A percentile compares a stretch with the other conserved stretches of the same genome.
Conservation (phyloP, 2,113 vertebrate genomes). For the Zapus hudsonius region DNA sequence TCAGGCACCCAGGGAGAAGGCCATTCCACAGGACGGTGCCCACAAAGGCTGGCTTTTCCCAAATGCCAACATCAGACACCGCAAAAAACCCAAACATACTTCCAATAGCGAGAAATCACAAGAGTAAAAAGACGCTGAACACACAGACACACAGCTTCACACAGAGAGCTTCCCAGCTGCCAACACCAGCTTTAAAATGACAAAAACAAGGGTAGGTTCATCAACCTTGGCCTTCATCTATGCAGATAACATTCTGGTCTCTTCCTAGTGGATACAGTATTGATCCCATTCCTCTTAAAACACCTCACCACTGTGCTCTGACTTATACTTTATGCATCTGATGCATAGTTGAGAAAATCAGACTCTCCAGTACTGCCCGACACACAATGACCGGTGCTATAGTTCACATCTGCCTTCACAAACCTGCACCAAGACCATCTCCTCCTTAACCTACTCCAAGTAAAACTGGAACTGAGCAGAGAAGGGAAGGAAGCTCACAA, state of each 20-base stretch:
- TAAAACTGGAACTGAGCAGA: slow-evolving; percentile 75
- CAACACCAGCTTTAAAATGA: slow-evolving; percentile 82
- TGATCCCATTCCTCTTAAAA: slow-evolving; percentile 61
- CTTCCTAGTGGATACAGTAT: slow-evolving; percentile 85
- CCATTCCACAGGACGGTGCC: slow-evolving; percentile 77
- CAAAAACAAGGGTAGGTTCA: slow-evolving; percentile 90
- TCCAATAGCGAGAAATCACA: slow-evolving; percentile 77
- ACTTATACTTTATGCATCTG: slow-evolving; percentile 93
- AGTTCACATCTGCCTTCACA: slow-evolving; percentile 71
- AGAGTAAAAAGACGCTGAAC: slow-evolving; percentile 83
- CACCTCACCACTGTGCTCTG: slow-evolving; percentile 74
- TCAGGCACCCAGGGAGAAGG: slow-evolving; percentile 82
- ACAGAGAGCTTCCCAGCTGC: slow-evolving; percentile 83
- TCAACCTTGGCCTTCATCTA: slow-evolving; percentile 90
- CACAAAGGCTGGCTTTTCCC: slow-evolving; percentile 76
- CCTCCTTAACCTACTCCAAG: slow-evolving; percentile 79
- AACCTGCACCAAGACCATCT: slow-evolving; percentile 69
- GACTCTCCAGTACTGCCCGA: slow-evolving; percentile 77
- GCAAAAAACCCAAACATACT: slow-evolving; percentile 68
- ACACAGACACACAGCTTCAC: slow-evolving; percentile 21
- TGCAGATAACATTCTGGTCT: slow-evolving; percentile 79
- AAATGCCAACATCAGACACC: slow-evolving; percentile 82
- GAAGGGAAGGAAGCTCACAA: slow-evolving; percentile 87
- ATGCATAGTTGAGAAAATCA: slow-evolving; percentile 89
- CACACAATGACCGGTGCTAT: slow-evolving; percentile 80